Evolutionary conservation across 2,888 invertebrate genomes (phyloP).

Genomic region (Plutella xylostella): DNA sequence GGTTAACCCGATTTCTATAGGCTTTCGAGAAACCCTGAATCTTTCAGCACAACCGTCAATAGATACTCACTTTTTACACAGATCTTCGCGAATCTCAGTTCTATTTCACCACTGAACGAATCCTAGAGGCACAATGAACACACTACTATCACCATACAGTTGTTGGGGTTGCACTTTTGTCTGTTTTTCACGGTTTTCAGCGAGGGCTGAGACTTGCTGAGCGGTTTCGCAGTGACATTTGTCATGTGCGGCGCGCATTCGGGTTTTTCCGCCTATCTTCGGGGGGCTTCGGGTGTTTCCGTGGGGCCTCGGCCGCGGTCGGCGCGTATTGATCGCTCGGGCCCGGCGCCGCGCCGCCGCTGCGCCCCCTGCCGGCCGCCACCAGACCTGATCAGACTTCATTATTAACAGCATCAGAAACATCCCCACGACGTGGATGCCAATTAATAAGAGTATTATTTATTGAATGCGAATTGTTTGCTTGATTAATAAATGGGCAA

Average conservation of each 20-base stretch:
- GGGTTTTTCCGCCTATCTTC: slow-evolving; percentile 23
- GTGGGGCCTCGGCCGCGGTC: slow-evolving; percentile 45
- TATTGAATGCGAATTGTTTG: slow-evolving; percentile 33
- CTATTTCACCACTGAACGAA: background rate
- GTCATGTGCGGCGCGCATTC: slow-evolving; percentile 43
- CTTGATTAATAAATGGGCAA: too few relatives aligned
- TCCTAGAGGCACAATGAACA: background rate
- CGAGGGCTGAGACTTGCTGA: slow-evolving; percentile 54
- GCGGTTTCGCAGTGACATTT: slow-evolving; percentile 57
- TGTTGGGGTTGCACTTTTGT: slow-evolving; percentile 26
- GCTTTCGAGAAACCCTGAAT: too few relatives aligned
- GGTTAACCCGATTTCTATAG: too few relatives aligned
- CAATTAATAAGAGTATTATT: slow-evolving; percentile 63
- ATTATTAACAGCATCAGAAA: slow-evolving; percentile 54
- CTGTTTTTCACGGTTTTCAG: slow-evolving; percentile 47
- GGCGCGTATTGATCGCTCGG: slow-evolving; percentile 44
- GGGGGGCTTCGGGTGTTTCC: slow-evolving; percentile 29
- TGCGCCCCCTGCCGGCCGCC: slow-evolving; percentile 52
- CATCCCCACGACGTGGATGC: slow-evolving; percentile 44
- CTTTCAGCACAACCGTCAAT: background rate
- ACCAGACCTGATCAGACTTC: slow-evolving; percentile 58
- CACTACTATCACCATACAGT: slow-evolving; percentile 3
- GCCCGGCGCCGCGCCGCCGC: slow-evolving; percentile 57
- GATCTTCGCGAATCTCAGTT: background rate
- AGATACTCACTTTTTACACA: slow-evolving; percentile 3